These are phyloP conservation scores for Hirtodrosophila confusa DNA, from an alignment of 2,888 invertebrate genomes.

Conservation along the genomic window DNA sequence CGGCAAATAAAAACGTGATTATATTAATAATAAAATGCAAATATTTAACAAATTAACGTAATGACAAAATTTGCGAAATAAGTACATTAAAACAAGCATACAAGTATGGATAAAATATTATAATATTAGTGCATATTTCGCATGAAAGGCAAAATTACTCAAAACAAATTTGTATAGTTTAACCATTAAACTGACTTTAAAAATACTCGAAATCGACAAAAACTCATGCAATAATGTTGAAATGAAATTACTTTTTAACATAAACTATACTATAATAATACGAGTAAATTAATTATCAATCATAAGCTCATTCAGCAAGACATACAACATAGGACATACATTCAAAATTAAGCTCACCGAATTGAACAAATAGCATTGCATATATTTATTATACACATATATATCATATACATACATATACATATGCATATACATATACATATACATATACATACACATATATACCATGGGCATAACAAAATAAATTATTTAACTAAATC, in stretches of 20 bases:
- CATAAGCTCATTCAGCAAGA: conserved; percentile 33
- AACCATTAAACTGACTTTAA: conserved; percentile 28
- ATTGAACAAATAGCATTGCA: conserved; percentile 60
- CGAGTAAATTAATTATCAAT: conserved; percentile 37
- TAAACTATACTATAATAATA: conserved; percentile 42
- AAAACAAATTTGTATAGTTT: conserved; percentile 37
- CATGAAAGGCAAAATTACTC: conserved; percentile 28
- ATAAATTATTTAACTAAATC: conserved; percentile 35
- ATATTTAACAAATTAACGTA: no score
- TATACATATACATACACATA: conserved; percentile 32
- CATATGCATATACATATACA: conserved; percentile 14
- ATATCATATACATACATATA: background rate
- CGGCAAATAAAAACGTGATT: conserved; percentile 19
- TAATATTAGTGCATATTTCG: background rate
- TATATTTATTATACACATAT: conserved; percentile 45
- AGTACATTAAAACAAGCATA: background rate
- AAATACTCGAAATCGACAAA: conserved; percentile 25
- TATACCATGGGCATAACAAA: conserved; percentile 13
- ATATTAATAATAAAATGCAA: conserved; percentile 32
- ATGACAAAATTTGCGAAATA: background rate
- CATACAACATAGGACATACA: conserved; percentile 19
- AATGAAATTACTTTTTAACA: conserved; percentile 69
- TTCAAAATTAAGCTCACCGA: conserved; percentile 70
- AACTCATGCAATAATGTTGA: conserved; percentile 67
- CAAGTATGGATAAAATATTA: conserved; percentile 1